Evolutionary conservation across 2,888 invertebrate genomes (phyloP), one percentile per base, ranked within the genome.

Genomic region (Cosmia pyralina): DNA sequence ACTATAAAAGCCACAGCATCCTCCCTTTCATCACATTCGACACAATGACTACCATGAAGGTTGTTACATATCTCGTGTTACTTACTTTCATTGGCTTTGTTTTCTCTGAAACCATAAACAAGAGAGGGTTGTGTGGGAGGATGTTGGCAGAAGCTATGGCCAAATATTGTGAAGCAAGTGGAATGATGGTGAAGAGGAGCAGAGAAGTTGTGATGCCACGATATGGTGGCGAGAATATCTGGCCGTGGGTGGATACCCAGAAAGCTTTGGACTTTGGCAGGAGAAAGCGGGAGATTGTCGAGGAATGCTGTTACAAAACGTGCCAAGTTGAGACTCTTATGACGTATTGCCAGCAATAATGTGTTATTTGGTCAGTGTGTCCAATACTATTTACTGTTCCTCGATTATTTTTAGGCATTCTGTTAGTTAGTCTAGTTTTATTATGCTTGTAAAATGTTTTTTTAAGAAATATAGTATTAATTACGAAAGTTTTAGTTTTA

Each of bases 271-370:
- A 67, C 22, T n/a, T 66, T 5, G 41, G 53, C 3, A 41, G 72
- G 48, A 58, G 44, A 0, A 83, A 83, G 46, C 28, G 77, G 4
- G 70, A 87, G 90, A 15, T 91, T 5, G 89, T 46, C 82, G 15
- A 81, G 81, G 55, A 68, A 48, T 92, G 92, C 85, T 92, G 92
- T 66, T 85, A 87, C 1, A 90, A 92, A 8, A 84, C 89, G 0
- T 92, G 92, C 74, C 73, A 85, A 4, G 22, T 87, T 0, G 73
- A 84, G 0, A 90, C 91, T 62, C 79, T 92, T 8, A 41, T 88
- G 19, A 65, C 80, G 1, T 92, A 91, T 71, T 92, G 92, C 28
- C 52, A 52, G 52, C n/a, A 52, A n/a, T 64, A n/a, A 64, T 38
- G 34, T 34, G 15, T n/a, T 34, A 17, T n/a, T 64, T 52, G 11